Conservation (phyloP, 2,113 vertebrate species). For the Heterotis niloticus region DNA sequence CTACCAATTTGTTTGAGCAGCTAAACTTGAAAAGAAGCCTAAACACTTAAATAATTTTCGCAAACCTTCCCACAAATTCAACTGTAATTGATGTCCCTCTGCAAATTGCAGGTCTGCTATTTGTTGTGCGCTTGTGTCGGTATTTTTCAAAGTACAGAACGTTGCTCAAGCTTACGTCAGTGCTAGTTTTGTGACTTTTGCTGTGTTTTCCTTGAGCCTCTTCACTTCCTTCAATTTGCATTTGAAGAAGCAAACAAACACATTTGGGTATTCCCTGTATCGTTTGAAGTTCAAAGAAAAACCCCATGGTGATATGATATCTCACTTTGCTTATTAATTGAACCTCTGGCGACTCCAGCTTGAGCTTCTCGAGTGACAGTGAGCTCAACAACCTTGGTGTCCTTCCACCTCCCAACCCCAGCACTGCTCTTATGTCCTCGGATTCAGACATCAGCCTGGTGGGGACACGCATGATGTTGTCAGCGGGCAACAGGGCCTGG, state of each 20-base stretch:
- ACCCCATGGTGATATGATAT: constrained; percentile 31
- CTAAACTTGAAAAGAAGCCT: not conserved
- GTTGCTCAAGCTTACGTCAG: constrained; percentile 12
- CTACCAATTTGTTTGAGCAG: not conserved
- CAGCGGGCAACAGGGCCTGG: too few relatives aligned
- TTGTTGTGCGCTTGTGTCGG: not conserved
- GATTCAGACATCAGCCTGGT: not conserved
- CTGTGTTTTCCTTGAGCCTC: not conserved
- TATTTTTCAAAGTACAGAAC: not conserved
- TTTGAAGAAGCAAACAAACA: constrained; percentile 26
- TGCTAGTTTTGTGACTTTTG: not conserved
- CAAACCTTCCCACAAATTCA: not conserved
- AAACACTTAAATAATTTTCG: not conserved
- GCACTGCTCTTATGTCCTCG: not conserved
- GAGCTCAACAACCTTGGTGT: not conserved
- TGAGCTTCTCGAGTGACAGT: constrained; percentile 20
- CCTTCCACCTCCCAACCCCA: not conserved
- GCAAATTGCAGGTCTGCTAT: not conserved
- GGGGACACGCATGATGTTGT: not conserved
- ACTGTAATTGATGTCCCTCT: not conserved
- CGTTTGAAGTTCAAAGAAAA: constrained; percentile 39
- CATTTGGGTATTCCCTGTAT: constrained; percentile 21
- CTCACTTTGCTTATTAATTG: constrained; percentile 41
- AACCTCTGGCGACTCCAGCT: constrained; percentile 42
- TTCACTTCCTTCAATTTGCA: constrained; percentile 8